These are phyloP conservation scores for Machaerirhynchus nigripectus DNA, from an alignment of 2,113 vertebrate species.

Conservation along the genomic window DNA sequence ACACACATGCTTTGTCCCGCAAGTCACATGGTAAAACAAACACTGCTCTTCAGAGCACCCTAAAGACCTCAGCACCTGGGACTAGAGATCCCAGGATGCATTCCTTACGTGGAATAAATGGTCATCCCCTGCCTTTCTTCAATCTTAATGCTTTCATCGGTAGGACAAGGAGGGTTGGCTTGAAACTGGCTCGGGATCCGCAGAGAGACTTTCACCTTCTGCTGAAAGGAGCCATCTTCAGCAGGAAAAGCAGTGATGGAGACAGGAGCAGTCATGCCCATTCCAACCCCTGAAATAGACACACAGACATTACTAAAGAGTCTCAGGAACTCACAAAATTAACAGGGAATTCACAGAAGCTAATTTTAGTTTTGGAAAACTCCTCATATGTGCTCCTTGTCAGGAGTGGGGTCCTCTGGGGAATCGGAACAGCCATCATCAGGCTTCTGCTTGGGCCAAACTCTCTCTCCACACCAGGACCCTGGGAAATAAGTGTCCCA, in stretches of 20 bases:
- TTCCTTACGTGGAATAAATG: slow-evolving; percentile 84
- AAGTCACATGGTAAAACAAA: not conserved
- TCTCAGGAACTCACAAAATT: not conserved
- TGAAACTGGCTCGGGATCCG: slow-evolving; percentile 82
- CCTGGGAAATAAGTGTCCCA: not conserved
- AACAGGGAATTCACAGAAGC: not conserved
- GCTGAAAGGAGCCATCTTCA: slow-evolving; percentile 82
- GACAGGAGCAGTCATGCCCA: slow-evolving; percentile 87
- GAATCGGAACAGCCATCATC: not conserved
- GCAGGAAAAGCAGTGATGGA: slow-evolving; percentile 83
- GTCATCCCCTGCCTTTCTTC: slow-evolving; percentile 85
- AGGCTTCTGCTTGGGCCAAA: not conserved
- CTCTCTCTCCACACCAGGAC: not conserved
- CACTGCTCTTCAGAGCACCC: not conserved
- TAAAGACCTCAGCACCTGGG: not conserved
- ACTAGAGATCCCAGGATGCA: not conserved
- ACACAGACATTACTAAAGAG: not conserved
- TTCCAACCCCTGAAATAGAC: slow-evolving; percentile 74
- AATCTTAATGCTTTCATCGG: slow-evolving; percentile 75
- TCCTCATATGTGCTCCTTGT: not conserved
- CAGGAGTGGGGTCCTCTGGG: not conserved
- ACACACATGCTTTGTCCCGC: not conserved
- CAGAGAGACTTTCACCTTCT: slow-evolving; percentile 82
- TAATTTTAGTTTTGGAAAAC: not conserved
- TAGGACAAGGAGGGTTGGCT: slow-evolving; percentile 76